These are phyloP conservation scores for Scaptomyza flava DNA, from an alignment of 2,888 invertebrate species.

Conservation along the genomic window DNA sequence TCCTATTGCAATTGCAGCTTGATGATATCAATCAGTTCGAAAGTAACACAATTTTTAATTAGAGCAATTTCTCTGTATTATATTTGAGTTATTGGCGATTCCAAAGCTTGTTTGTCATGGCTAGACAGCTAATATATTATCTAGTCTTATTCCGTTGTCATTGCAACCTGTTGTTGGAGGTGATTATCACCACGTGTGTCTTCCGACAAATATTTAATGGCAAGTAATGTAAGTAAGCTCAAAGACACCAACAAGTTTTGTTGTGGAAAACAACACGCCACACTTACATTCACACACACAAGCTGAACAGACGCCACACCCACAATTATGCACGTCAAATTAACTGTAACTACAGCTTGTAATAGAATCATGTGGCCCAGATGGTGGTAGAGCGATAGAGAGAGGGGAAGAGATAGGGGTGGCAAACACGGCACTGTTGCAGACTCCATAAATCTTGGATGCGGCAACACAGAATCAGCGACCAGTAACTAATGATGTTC, in stretches of 20 bases:
- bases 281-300: conserved; percentile 1
- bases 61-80: not conserved
- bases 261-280: conserved; percentile 9
- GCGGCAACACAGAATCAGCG: conserved; percentile 50
- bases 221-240: conserved; percentile 12
- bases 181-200: conserved; percentile 28
- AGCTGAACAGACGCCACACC: conserved; percentile 36
- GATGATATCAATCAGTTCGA: not conserved
- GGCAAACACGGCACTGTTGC: conserved; percentile 34
- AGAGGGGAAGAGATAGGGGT: no score
- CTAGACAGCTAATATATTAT: conserved; percentile 1
- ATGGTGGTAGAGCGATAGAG: not conserved
- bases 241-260: conserved; percentile 1
- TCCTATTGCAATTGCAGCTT: not conserved
- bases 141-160: conserved; percentile 14
- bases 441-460: conserved; percentile 64
- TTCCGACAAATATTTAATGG: not conserved
- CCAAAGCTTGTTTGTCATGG: conserved; percentile 5
- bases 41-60: not conserved
- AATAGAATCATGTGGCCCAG: conserved; percentile 31
- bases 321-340: conserved; percentile 76
- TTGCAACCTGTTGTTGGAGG: conserved; percentile 37
- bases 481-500: conserved; percentile 76
- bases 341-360: conserved; percentile 70
- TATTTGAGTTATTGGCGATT: conserved; percentile 1